Base-by-base conservation (phyloP, 2,113 vertebrate species). In the Pygoscelis adeliae region DNA sequence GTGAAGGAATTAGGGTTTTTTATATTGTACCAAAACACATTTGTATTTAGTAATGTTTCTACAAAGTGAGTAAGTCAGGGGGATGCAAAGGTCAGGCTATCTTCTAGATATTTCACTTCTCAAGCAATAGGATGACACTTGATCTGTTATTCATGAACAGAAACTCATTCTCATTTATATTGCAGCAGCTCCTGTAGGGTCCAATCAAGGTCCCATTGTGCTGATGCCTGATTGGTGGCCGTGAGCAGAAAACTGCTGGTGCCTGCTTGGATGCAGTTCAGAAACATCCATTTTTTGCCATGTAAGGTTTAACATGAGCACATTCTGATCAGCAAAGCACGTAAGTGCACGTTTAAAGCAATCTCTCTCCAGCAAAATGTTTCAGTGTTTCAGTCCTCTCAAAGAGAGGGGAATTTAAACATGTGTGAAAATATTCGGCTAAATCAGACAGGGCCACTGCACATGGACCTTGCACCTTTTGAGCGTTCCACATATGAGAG, bases 271-370 rank as follows among this genome's bases (percentile, higher is more conserved):
- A 93, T 86, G 58, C 58, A 46, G 71, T 92, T 93, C 90, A 94
- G 90, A 90, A 92, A 83, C 58, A 70, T 80, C 58, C 10, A 3
- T 89, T 95, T 93, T 93, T 96, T 96, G 87, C 91, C 94, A 89
- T 96, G 94, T 96, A 95, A 96, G 91, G 94, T 83, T 94, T 87
- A 87, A 84, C 71, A 92, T 5, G 25, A 94, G 78, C n/a, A 83
- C 81, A 61, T 85, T 94, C 81, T 87, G 91, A 95, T 85, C 84
- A 84, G 58, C 62, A 92, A 87, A 91, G 83, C 81, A 76, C 2
- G 0, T 85, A 87, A 93, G 73, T 10, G 1, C 61, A 87, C 1
- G 0, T 78, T 92, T 91, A 87, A 94, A 89, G 77, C 30, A 36
- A 52, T 55, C 53, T 55, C 70, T 52, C 62, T 76, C 49, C 62